phyloP scores from a whole-genome alignment of 2,797 vertebrate species.

The Acridotheres tristis region DNA sequence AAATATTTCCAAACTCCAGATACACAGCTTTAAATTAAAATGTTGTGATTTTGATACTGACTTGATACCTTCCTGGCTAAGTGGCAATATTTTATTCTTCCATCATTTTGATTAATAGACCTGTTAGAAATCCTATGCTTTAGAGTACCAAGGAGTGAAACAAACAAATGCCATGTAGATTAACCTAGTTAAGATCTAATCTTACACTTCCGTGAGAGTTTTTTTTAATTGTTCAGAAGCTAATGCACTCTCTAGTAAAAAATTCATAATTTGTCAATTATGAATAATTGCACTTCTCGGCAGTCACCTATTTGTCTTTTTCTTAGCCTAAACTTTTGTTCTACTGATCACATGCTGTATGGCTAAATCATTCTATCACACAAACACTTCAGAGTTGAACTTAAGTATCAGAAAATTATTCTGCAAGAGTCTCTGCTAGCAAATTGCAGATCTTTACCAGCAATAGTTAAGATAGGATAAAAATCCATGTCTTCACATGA shows the following conservation, averaged over 20 bases:
- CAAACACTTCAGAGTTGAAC: background rate
- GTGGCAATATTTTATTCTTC: slow-evolving; percentile 68
- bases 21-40: slow-evolving; percentile 64
- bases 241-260: background rate
- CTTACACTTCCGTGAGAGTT: background rate
- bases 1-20: slow-evolving; percentile 74
- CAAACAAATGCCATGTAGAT: background rate
- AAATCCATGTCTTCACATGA: background rate
- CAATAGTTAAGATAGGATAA: background rate
- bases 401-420: background rate
- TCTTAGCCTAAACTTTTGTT: background rate
- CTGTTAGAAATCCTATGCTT: slow-evolving; percentile 38
- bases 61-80: slow-evolving; percentile 70
- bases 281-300: background rate
- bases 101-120: slow-evolving; percentile 71
- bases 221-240: background rate
- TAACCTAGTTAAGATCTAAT: slow-evolving; percentile 37
- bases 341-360: background rate
- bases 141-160: slow-evolving; percentile 43
- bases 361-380: slow-evolving; percentile 4
- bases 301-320: background rate
- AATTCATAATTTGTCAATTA: background rate
- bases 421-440: background rate
- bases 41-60: slow-evolving; percentile 73
- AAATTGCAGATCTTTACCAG: background rate